Evolutionary conservation across 2,888 invertebrate species (phyloP).

Genomic region (Diplazon laetatorius): DNA sequence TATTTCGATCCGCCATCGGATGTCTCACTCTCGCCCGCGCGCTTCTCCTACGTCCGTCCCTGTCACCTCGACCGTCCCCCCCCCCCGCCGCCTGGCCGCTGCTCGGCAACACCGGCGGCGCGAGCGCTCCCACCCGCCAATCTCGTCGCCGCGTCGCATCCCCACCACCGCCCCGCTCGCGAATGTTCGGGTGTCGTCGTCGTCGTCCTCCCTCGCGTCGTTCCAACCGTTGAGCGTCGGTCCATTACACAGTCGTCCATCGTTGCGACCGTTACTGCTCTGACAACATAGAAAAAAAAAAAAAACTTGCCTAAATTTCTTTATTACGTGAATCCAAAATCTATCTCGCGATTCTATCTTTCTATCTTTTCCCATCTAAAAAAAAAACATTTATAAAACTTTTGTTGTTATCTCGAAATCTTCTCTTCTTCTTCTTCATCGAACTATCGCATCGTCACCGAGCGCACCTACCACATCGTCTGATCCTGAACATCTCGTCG

Average conservation of each 20-base stretch:
- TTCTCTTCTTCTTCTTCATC: no score
- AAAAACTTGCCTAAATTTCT: no score
- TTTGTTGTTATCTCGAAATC: background rate
- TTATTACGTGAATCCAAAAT: no score
- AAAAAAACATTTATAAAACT: background rate
- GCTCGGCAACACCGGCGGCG: background rate
- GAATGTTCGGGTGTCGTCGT: no score
- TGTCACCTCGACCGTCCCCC: constrained; percentile 24
- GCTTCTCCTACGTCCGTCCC: constrained; percentile 26
- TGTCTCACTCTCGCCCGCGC: constrained; percentile 49
- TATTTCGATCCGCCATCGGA: constrained; percentile 2
- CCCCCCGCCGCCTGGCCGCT: constrained; percentile 29
- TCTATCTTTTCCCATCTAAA: no score
- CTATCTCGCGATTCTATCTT: no score
- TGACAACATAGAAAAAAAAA: no score
- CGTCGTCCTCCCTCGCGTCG: no score
- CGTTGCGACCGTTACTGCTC: constrained; percentile 9
- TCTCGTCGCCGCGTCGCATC: background rate
- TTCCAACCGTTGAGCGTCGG: constrained; percentile 15
- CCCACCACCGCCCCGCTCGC: no score
- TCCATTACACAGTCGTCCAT: no score
- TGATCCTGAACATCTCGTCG: background rate
- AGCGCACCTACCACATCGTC: no score
- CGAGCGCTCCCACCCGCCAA: constrained; percentile 21
- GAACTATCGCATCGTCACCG: no score